A percentile compares a stretch with the other conserved stretches of the same genome.
Evolutionary conservation across 2,113 vertebrate species (phyloP).

Genomic region (Onychorhynchus coronatus): DNA sequence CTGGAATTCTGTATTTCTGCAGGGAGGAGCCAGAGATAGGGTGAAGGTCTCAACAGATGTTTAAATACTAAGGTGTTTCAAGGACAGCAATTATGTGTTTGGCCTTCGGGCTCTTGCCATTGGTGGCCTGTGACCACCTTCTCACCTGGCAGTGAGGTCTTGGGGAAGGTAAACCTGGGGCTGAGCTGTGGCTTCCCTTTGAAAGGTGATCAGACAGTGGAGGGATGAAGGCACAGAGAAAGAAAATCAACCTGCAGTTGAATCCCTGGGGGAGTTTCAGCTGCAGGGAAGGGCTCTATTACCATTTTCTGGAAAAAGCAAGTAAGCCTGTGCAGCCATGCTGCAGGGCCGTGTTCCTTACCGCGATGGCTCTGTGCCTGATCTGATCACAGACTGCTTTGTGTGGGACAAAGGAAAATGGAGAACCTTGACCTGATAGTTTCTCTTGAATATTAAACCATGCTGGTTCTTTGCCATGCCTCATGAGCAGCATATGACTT

Average conservation of each 20-base stretch:
- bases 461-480: neutral
- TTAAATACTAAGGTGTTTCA: neutral
- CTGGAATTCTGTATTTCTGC: neutral
- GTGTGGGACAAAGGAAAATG: neutral
- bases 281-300: neutral
- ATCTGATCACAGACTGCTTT: neutral
- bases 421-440: slow-evolving; percentile 16
- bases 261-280: neutral
- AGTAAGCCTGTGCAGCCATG: accelerated
- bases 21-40: neutral
- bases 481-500: neutral
- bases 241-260: neutral
- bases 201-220: neutral
- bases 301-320: neutral
- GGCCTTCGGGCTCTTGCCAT: neutral
- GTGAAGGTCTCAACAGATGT: neutral
- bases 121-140: neutral
- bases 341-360: neutral
- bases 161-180: neutral
- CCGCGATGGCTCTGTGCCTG: neutral
- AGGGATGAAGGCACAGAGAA: neutral
- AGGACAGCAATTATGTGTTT: neutral
- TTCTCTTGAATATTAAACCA: slow-evolving; percentile 16
- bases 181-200: neutral
- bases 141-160: neutral